phyloP scores from a whole-genome alignment of 2,797 vertebrate genomes.

The Acrossocheilus wenchowensis region DNA sequence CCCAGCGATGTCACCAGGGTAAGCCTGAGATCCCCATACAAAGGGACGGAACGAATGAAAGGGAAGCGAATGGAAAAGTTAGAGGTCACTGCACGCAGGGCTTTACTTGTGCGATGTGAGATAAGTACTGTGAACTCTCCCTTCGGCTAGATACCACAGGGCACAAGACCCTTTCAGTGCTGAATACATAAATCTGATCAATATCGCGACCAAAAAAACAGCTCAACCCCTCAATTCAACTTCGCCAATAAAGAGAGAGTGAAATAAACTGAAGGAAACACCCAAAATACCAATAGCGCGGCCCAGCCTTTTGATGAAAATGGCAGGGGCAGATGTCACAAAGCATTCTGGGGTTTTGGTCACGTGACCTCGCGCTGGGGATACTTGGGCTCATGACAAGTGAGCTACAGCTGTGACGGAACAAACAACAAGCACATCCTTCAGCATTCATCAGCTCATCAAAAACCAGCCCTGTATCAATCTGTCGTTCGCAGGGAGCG shows the following conservation, averaged over 20 bases:
- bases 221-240: conserved; percentile 45
- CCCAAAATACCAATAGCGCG: conserved; percentile 54
- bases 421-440: conserved; percentile 79
- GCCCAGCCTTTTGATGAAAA: conserved; percentile 64
- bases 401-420: conserved; percentile 82
- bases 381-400: conserved; percentile 77
- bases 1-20: conserved; percentile 53
- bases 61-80: conserved; percentile 15
- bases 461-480: conserved; percentile 76
- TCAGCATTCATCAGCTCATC: conserved; percentile 76
- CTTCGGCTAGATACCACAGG: conserved; percentile 37
- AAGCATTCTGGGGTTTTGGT: conserved; percentile 77
- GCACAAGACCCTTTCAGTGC: conserved; percentile 31
- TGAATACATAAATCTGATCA: conserved; percentile 54
- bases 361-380: conserved; percentile 74
- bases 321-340: conserved; percentile 84
- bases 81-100: conserved; percentile 32
- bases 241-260: conserved; percentile 44
- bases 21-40: conserved; percentile 29
- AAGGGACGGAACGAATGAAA: conserved; percentile 26
- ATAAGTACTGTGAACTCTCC: conserved; percentile 45
- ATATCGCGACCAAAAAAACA: conserved; percentile 52
- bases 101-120: conserved; percentile 9
- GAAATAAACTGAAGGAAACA: conserved; percentile 42
- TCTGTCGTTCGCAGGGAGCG: conserved; percentile 70